These are phyloP conservation scores for Nipponia nippon DNA, from an alignment of 2,113 vertebrate species.

Conservation along the genomic window DNA sequence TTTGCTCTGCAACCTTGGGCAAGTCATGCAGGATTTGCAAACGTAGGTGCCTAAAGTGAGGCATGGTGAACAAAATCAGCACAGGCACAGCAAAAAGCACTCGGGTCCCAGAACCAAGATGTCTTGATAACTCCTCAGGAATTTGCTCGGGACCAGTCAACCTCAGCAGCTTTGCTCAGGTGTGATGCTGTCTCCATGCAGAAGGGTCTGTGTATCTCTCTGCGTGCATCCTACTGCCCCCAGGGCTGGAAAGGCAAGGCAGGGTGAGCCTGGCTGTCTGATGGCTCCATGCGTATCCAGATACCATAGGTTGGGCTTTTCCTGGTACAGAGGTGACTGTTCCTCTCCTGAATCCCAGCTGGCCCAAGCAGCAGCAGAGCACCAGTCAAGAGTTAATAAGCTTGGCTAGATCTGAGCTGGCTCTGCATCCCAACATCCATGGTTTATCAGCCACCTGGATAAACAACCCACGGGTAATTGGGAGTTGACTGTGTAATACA, in stretches of 20 bases:
- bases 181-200: background rate
- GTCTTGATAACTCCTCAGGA: background rate
- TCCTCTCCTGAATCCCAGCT: background rate
- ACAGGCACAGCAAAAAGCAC: background rate
- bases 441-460: slow-evolving; percentile 8
- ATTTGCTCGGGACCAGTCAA: background rate
- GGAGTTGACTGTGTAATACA: background rate
- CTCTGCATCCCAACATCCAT: background rate
- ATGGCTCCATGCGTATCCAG: background rate
- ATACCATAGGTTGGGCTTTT: background rate
- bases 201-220: background rate
- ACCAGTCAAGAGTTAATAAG: background rate
- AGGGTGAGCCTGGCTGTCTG: background rate
- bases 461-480: background rate
- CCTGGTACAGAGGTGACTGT: background rate
- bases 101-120: fast-evolving
- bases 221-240: background rate
- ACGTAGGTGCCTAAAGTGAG: background rate
- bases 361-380: background rate
- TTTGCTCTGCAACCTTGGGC: background rate
- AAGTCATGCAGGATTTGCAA: background rate
- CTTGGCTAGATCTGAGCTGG: background rate
- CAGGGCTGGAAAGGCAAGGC: background rate
- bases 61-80: background rate
- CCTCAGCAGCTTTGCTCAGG: background rate